phyloP scores from a whole-genome alignment of 2,888 invertebrate species.

The Hipparchia sbordonii region DNA sequence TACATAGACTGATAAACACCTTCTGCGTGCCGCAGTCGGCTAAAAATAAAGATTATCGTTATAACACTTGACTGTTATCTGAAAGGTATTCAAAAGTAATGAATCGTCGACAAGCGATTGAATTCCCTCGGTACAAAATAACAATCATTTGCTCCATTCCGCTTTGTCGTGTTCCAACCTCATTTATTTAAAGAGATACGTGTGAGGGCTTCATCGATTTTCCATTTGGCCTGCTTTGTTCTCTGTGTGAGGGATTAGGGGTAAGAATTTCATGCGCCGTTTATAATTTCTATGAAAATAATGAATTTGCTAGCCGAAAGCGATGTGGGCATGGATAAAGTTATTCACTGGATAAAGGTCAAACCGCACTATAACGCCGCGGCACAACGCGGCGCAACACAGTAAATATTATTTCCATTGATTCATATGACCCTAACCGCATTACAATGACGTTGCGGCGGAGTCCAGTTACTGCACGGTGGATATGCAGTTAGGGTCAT shows the following conservation, averaged over 20 bases:
- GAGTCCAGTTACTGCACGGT: too few species aligned
- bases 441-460: too few species aligned
- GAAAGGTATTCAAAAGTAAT: constrained; percentile 32
- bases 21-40: too few species aligned
- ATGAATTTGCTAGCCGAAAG: background rate
- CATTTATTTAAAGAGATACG: constrained; percentile 50
- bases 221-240: constrained; percentile 58
- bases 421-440: too few species aligned
- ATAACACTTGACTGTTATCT: constrained; percentile 9
- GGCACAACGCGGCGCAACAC: too few species aligned
- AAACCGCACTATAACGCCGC: too few species aligned
- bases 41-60: background rate
- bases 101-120: constrained; percentile 36
- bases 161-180: constrained; percentile 28
- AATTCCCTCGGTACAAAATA: constrained; percentile 33
- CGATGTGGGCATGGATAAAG: background rate
- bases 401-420: too few species aligned
- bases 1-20: too few species aligned
- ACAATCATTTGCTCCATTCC: constrained; percentile 37
- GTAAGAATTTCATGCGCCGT: constrained; percentile 18
- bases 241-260: constrained; percentile 30
- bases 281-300: constrained; percentile 17
- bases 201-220: constrained; percentile 60
- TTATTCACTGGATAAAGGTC: too few species aligned
- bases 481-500: too few species aligned